Conservation (phyloP, 2,888 invertebrate genomes). For the Tribolium freemani region DNA sequence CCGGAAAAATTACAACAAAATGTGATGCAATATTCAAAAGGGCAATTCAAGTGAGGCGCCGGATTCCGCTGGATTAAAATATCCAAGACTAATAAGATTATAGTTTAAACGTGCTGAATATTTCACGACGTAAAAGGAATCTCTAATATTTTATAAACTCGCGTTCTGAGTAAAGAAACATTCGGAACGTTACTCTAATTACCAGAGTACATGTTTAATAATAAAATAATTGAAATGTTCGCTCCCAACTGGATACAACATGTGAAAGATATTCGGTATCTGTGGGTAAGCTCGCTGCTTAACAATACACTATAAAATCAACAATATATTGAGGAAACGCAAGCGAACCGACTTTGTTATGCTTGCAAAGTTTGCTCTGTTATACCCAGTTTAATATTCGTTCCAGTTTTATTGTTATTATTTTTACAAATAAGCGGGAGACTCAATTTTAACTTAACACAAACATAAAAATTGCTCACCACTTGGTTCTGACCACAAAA, state of each 20-base stretch:
- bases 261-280: conserved; percentile 36
- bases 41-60: conserved; percentile 11
- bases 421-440: not conserved
- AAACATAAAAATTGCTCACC: too few species aligned
- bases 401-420: conserved; percentile 30
- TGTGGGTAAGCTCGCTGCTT: conserved; percentile 31
- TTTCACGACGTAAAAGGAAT: not conserved
- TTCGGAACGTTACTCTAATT: not conserved
- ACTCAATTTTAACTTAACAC: too few species aligned
- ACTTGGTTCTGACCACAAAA: too few species aligned
- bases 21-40: conserved; percentile 28
- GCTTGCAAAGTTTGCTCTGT: conserved; percentile 32
- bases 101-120: not conserved
- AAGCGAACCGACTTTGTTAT: conserved; percentile 31
- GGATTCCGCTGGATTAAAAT: conserved; percentile 17
- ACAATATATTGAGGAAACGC: conserved; percentile 41
- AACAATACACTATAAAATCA: conserved; percentile 40
- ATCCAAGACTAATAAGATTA: conserved; percentile 1
- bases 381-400: conserved; percentile 37
- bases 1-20: conserved; percentile 31
- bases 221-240: conserved; percentile 8
- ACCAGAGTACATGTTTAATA: not conserved
- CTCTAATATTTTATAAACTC: not conserved
- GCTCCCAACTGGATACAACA: conserved; percentile 11
- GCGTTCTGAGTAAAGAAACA: too few species aligned